Conservation (phyloP, 2,797 vertebrate genomes). For the Notoglanidium macrostoma region DNA sequence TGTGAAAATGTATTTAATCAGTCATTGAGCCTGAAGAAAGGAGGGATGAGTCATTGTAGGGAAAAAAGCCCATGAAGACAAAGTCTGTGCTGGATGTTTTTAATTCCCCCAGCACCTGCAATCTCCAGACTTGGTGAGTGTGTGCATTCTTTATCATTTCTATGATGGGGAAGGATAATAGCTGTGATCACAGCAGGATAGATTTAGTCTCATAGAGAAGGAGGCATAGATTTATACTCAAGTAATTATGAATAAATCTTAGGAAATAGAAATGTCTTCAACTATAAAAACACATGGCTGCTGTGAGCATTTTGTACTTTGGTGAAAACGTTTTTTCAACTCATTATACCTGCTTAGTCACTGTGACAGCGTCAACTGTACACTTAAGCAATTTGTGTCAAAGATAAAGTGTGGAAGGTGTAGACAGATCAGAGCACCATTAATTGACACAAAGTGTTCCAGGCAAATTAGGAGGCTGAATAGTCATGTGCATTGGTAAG, state of each 20-base stretch:
- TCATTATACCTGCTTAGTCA: background rate
- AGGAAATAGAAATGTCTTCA: no score
- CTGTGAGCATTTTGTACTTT: background rate
- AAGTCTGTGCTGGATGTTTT: constrained; percentile 2
- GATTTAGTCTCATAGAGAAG: background rate
- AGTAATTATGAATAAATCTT: background rate
- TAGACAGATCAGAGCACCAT: background rate
- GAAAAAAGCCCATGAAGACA: background rate
- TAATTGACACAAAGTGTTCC: background rate
- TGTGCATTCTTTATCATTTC: background rate
- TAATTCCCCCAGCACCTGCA: background rate
- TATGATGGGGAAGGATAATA: background rate
- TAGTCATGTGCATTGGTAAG: background rate
- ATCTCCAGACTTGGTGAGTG: background rate
- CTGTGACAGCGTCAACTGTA: no score
- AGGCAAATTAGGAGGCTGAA: background rate
- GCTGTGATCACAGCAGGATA: background rate
- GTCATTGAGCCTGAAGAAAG: background rate
- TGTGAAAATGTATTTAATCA: constrained; percentile 5
- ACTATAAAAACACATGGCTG: background rate
- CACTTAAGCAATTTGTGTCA: background rate
- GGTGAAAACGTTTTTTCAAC: background rate
- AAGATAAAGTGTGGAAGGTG: background rate
- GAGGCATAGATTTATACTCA: background rate
- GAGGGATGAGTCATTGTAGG: background rate